Evolutionary conservation across 2,888 invertebrate genomes (phyloP).

Genomic region (Tupiocoris notatus): DNA sequence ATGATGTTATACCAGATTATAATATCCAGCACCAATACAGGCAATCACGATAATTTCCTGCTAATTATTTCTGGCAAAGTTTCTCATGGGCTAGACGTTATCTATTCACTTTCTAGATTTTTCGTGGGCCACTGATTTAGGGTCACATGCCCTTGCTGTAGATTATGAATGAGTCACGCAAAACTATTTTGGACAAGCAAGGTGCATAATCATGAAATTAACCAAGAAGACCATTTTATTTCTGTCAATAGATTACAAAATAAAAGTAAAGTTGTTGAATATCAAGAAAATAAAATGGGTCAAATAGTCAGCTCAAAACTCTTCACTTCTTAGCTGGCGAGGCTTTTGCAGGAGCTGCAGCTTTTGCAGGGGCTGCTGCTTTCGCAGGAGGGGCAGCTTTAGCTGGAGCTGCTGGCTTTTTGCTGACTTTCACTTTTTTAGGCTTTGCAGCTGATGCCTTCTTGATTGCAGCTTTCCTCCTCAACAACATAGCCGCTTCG

Average conservation of each 20-base stretch:
- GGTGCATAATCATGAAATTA: no score
- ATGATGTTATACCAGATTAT: no score
- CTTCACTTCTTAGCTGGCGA: background rate
- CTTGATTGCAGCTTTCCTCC: constrained; percentile 58
- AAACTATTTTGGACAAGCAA: no score
- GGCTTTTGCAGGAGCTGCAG: background rate
- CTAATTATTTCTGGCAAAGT: no score
- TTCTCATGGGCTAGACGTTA: no score
- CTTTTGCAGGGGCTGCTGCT: background rate
- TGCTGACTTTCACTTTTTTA: constrained; percentile 53
- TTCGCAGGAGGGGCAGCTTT: background rate
- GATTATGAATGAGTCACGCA: no score
- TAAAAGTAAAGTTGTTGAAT: background rate
- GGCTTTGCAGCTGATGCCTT: constrained; percentile 59
- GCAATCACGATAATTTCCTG: no score
- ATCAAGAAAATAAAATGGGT: background rate
- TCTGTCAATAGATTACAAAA: background rate
- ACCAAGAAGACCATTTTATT: background rate
- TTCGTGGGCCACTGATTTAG: no score
- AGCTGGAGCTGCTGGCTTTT: constrained; percentile 9
- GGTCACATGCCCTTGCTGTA: no score
- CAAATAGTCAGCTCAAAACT: background rate
- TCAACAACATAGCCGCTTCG: constrained; percentile 58
- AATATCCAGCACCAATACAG: no score
- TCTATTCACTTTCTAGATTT: no score